Conservation (phyloP, 2,888 invertebrate genomes). For the Invenusta paracnida region DNA sequence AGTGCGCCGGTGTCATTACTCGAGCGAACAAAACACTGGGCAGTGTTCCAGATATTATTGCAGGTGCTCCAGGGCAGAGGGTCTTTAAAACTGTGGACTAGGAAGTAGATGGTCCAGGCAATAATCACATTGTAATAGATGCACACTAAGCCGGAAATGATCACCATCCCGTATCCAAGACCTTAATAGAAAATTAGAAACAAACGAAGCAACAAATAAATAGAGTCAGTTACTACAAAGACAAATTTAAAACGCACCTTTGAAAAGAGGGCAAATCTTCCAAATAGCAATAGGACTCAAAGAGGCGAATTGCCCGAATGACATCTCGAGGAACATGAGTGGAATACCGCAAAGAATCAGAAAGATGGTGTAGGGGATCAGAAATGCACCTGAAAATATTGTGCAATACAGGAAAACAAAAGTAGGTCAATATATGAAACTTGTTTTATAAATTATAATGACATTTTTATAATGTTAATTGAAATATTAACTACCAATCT, state of each 20-base stretch:
- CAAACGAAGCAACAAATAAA: neutral
- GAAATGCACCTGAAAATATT: slow-evolving; percentile 47
- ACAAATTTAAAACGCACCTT: too few species aligned
- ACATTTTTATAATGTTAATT: too few species aligned
- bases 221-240: too few species aligned
- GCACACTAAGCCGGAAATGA: slow-evolving; percentile 55
- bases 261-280: slow-evolving; percentile 48
- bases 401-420: too few species aligned
- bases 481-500: too few species aligned
- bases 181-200: slow-evolving; percentile 49
- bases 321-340: slow-evolving; percentile 47
- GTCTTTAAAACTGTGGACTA: neutral
- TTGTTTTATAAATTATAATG: too few species aligned
- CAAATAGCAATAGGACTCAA: slow-evolving; percentile 47
- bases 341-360: slow-evolving; percentile 48
- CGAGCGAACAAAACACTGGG: slow-evolving; percentile 48
- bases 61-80: slow-evolving; percentile 39
- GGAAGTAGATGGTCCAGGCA: slow-evolving; percentile 39
- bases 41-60: slow-evolving; percentile 47
- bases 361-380: slow-evolving; percentile 48
- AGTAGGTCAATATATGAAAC: too few species aligned
- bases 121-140: slow-evolving; percentile 47
- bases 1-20: neutral
- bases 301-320: slow-evolving; percentile 47
- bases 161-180: slow-evolving; percentile 58